Evolutionary conservation across 2,888 invertebrate species (phyloP).

Genomic region (Pomacea canaliculata): DNA sequence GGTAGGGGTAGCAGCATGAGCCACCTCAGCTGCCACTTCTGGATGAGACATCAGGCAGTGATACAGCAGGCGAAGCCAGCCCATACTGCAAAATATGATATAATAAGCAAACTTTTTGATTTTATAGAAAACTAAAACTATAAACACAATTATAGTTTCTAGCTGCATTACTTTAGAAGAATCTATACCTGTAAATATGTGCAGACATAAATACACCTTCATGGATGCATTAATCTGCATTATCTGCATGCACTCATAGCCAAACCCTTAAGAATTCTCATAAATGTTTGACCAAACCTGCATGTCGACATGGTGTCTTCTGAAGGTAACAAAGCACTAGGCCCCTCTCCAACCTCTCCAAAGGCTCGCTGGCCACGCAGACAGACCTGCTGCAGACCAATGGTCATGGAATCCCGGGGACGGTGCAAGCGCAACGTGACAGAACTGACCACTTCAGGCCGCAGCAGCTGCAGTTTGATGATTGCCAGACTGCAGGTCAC

Average conservation of each 20-base stretch:
- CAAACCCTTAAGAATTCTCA: too few relatives aligned
- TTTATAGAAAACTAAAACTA: too few relatives aligned
- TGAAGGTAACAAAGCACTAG: conserved; percentile 41
- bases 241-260: too few relatives aligned
- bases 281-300: conserved; percentile 35
- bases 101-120: not conserved
- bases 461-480: conserved; percentile 85
- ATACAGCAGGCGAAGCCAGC: conserved; percentile 86
- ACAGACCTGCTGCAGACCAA: conserved; percentile 88
- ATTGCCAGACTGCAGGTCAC: conserved; percentile 86
- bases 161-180: too few relatives aligned
- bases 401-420: conserved; percentile 89
- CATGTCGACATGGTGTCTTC: conserved; percentile 66
- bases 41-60: conserved; percentile 76
- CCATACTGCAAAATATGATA: conserved; percentile 74
- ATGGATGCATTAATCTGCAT: too few relatives aligned
- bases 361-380: conserved; percentile 89
- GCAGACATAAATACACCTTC: too few relatives aligned
- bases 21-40: conserved; percentile 52
- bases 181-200: too few relatives aligned
- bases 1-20: conserved; percentile 76
- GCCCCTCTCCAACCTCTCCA: conserved; percentile 72
- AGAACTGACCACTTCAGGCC: conserved; percentile 87
- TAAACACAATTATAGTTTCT: too few relatives aligned
- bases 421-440: conserved; percentile 85